These are phyloP conservation scores for Lanistes nyassanus DNA, from an alignment of 1,140 invertebrate species.

Conservation along the genomic window DNA sequence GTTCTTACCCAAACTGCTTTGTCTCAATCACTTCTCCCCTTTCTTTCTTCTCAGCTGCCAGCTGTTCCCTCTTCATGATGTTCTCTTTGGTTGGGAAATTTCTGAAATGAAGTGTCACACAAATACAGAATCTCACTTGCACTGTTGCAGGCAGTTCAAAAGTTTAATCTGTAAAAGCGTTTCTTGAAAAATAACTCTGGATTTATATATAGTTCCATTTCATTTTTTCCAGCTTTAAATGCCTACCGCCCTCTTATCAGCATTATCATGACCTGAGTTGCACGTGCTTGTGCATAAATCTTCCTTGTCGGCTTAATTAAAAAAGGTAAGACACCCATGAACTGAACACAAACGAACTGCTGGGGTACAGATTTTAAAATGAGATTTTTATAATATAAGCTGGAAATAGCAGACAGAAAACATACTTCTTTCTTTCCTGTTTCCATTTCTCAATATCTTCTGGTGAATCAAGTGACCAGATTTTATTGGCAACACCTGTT, in stretches of 20 bases:
- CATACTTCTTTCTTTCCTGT: constrained; percentile 78
- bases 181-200: neutral
- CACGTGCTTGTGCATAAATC: no score
- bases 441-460: constrained; percentile 87
- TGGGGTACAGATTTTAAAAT: no score
- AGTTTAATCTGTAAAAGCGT: neutral
- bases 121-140: constrained; percentile 1
- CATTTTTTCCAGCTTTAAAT: no score
- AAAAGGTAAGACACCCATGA: neutral
- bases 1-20: constrained; percentile 57
- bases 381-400: no score
- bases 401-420: no score
- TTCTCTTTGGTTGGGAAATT: constrained; percentile 76
- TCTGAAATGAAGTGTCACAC: constrained; percentile 47
- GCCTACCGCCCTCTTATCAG: no score
- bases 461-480: constrained; percentile 77
- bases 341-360: neutral
- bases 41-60: constrained; percentile 73
- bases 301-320: no score
- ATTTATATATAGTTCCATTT: no score
- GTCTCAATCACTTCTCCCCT: constrained; percentile 65
- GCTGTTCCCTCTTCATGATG: constrained; percentile 74
- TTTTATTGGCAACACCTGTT: constrained; percentile 80
- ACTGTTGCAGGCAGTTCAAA: constrained; percentile 3
- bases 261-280: no score